Base-by-base conservation (phyloP, 2,113 vertebrate genomes). In the Myotis lucifugus region DNA sequence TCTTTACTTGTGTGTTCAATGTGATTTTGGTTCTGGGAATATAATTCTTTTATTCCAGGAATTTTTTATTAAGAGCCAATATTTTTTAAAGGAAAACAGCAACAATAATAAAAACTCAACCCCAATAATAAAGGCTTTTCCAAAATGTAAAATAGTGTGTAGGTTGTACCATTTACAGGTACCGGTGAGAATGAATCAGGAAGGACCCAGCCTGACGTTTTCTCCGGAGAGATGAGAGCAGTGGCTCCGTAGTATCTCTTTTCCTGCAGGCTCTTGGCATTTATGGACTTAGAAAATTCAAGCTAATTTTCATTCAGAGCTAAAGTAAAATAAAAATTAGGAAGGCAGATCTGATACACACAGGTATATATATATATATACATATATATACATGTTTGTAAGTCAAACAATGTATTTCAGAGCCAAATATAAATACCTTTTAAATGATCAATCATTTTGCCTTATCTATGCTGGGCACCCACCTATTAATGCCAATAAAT, bases 281-380 rank as follows among this genome's bases (percentile, higher is more conserved):
- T 40, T 85, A 54, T 66, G 18, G 25, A 17, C 18, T 91, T 70
- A 72, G 52, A 27, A 69, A 91, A 91, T 54, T 0, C 23, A 91
- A 77, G n/a, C 32, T 91, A 15, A 91, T 90, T 77, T 89, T 77
- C 40, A 90, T 67, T 93, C 64, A 48, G 74, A 90, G 29, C 12
- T 95, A 64, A 94, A 96, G 76, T 69, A 61, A 95, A 92, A 54
- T 54, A 8, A 96, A 42, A 92, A 76, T 73, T 73, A 79, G 59
- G 29, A 73, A 67, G 29, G n/a, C 81, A 79, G 89, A 78, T 85
- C 50, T 66, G 56, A 50, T 1, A 76, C 8, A 64, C 17, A 87
- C 10, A 77, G 5, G 3, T 5, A 50, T 17, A 37, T 37, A 37
- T 37, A 37, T 37, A 37, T 37, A 37, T 37, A 37, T 37, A 37